Evolutionary conservation across 2,113 vertebrate genomes (phyloP), one percentile per base, ranked within the genome.

Genomic region (Sigmodon hispidus): DNA sequence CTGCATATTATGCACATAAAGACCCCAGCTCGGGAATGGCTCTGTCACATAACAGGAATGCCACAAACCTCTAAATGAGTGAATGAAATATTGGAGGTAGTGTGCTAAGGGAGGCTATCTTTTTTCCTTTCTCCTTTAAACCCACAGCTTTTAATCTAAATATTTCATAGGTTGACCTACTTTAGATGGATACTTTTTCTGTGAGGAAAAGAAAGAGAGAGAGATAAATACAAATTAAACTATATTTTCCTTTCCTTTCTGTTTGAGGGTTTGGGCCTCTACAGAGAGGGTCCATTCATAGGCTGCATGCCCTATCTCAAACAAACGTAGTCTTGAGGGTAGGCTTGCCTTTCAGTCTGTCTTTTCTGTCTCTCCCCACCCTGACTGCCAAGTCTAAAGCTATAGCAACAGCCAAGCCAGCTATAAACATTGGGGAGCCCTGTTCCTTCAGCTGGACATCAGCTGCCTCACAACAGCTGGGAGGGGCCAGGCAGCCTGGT

Each of bases 101-200:
- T 48, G 61, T 69, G 55, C 34, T 52, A 2, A 76, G 17, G 7
- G 86, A 22, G 4, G 31, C 17, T 80, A 36, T 65, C 3, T 40
- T 21, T 52, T 2, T 57, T 31, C 19, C 65, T 63, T 83, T 1
- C 12, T 90, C 1, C 15, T 89, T 88, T 67, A 87, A 94, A 89
- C 72, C 36, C 29, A 34, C 29, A 87, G 26, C 52, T 94, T 89
- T 91, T 45, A 59, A 43, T 86, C 24, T 92, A 73, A 87, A 80
- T 93, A 63, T 95, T 87, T 65, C 88, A 92, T 52, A 29, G 34
- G 21, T 36, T 73, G 7, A 55, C 19, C 79, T 91, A 80, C 17
- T 87, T 95, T 85, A 93, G 91, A 50, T 88, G 63, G 75, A 36
- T 92, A 19, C 55, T 65, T 93, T 93, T 97, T 73, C 50, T 90